phyloP scores from a whole-genome alignment of 2,797 vertebrate genomes.

The Linurgus olivaceus region DNA sequence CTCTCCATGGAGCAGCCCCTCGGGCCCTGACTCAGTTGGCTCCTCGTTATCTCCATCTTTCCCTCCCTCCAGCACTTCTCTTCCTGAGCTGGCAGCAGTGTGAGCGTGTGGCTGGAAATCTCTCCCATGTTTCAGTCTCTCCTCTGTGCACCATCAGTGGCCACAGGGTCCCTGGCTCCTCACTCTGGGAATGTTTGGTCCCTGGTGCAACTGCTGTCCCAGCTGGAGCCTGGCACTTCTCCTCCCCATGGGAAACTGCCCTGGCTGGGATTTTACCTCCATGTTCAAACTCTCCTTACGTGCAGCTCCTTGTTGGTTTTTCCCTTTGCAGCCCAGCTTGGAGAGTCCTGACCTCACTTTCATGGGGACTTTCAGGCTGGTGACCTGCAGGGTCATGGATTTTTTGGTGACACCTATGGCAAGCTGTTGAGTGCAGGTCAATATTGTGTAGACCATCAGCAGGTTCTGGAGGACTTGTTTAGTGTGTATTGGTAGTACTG shows the following conservation, averaged over 20 bases:
- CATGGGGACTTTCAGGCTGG: background rate
- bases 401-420: background rate
- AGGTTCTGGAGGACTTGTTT: background rate
- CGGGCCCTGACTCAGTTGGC: background rate
- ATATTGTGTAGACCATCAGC: rapidly evolving
- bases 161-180: rapidly evolving
- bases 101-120: rapidly evolving
- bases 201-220: background rate
- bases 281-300: background rate
- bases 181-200: background rate
- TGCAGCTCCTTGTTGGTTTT: background rate
- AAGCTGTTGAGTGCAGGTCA: background rate
- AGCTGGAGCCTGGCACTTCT: background rate
- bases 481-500: background rate
- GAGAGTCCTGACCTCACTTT: background rate
- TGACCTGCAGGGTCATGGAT: rapidly evolving
- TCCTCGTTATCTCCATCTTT: background rate
- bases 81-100: background rate
- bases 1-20: background rate
- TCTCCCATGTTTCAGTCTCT: rapidly evolving
- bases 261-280: background rate
- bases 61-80: background rate
- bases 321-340: background rate
- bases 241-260: background rate
- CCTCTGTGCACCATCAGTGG: rapidly evolving